A percentile compares a stretch with the other conserved stretches of the same genome.
Evolutionary conservation across 1,140 invertebrate genomes (phyloP).

Genomic region (Leptestheria dahalacensis): DNA sequence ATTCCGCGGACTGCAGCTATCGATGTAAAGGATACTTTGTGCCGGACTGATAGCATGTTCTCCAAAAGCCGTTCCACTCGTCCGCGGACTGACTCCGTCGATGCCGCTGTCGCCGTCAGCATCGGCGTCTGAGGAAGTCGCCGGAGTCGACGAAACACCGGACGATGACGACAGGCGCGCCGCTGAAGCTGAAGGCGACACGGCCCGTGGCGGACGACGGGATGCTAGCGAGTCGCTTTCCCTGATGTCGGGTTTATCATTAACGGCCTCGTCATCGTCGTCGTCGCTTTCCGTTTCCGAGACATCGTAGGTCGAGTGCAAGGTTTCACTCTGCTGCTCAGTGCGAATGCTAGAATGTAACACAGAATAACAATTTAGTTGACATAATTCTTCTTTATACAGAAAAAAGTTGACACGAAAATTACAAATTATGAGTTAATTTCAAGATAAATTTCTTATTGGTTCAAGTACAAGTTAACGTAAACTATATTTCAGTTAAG

Average conservation of each 20-base stretch:
- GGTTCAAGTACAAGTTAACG: too few relatives aligned
- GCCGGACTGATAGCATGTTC: slow-evolving; percentile 8
- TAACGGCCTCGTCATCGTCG: slow-evolving; percentile 22
- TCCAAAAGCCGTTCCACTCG: neutral
- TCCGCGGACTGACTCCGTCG: slow-evolving; percentile 10
- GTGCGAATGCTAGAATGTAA: neutral
- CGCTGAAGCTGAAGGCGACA: slow-evolving; percentile 14
- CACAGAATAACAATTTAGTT: neutral
- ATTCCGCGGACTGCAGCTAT: slow-evolving; percentile 16
- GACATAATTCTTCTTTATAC: neutral
- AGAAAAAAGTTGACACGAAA: too few relatives aligned
- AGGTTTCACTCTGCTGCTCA: neutral
- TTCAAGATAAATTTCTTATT: too few relatives aligned
- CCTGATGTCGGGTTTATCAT: slow-evolving; percentile 16
- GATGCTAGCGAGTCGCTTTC: slow-evolving; percentile 17
- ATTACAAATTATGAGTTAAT: too few relatives aligned
- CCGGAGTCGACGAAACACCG: slow-evolving; percentile 5
- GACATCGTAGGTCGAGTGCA: neutral
- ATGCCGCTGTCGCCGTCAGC: slow-evolving; percentile 11
- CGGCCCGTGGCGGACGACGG: slow-evolving; percentile 15
- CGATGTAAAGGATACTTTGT: slow-evolving; percentile 18
- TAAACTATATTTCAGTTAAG: too few relatives aligned
- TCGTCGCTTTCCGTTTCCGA: slow-evolving; percentile 27
- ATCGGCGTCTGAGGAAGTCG: slow-evolving; percentile 3
- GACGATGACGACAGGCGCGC: slow-evolving; percentile 11